A percentile compares a stretch with the other conserved stretches of the same genome.
These are phyloP conservation scores for Argyrosomus regius DNA, from an alignment of 2,797 vertebrate genomes.

Conservation along the genomic window DNA sequence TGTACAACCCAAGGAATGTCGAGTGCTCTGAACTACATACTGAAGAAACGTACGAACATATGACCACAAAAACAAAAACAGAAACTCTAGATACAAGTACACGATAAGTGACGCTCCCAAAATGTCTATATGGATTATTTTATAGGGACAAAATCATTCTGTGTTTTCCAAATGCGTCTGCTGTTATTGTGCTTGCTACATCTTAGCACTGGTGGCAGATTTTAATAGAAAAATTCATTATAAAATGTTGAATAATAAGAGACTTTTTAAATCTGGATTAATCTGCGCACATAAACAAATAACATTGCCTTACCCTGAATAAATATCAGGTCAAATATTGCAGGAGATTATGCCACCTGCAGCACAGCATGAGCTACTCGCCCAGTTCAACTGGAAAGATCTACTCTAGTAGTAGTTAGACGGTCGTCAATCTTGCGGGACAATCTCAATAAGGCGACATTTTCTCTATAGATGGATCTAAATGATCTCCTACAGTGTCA, in stretches of 20 bases:
- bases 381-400: slow-evolving; percentile 6
- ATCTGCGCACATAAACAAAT: slow-evolving; percentile 39
- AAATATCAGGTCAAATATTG: slow-evolving; percentile 50
- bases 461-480: slow-evolving; percentile 1
- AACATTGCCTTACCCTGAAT: slow-evolving; percentile 28
- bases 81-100: not conserved
- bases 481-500: not conserved
- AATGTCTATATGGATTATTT: not conserved
- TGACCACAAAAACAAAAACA: not conserved
- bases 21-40: not conserved
- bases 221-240: slow-evolving; percentile 25
- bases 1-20: slow-evolving; percentile 54
- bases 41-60: not conserved
- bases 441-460: not conserved
- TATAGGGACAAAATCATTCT: not conserved
- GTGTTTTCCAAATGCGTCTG: not conserved
- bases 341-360: slow-evolving; percentile 46
- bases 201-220: not conserved
- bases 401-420: not conserved
- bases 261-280: slow-evolving; percentile 42
- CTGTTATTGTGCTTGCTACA: not conserved
- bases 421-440: not conserved
- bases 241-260: slow-evolving; percentile 5
- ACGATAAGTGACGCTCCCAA: not conserved
- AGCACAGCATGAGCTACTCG: slow-evolving; percentile 8